Percentiles rank a stretch among this genome's conserved stretches.
phyloP scores from a whole-genome alignment of 2,797 vertebrate genomes.

The Clarias platycephalus region DNA sequence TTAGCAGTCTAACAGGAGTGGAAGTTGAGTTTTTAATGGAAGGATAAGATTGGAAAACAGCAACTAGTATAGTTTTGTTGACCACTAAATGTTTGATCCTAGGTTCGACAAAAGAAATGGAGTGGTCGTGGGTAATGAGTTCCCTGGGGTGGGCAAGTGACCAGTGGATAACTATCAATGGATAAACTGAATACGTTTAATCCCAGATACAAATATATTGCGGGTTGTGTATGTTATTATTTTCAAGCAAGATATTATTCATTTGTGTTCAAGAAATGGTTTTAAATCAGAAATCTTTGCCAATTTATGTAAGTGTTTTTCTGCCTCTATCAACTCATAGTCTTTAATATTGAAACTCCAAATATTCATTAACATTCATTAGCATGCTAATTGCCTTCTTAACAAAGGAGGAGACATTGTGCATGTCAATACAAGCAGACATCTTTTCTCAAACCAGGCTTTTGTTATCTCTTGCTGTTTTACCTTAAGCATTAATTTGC shows the following conservation, averaged over 20 bases:
- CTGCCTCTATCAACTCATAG: background rate
- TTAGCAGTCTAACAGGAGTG: background rate
- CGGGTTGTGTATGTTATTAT: background rate
- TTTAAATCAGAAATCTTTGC: background rate
- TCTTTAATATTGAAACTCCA: background rate
- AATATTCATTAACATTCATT: slow-evolving; percentile 8
- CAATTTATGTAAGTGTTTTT: background rate
- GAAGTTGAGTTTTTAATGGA: background rate
- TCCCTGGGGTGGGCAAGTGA: slow-evolving; percentile 5
- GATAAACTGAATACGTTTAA: background rate
- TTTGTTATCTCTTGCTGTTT: background rate
- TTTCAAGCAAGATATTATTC: background rate
- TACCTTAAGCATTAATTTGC: slow-evolving; percentile 1
- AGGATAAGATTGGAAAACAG: background rate
- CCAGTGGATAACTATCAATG: background rate
- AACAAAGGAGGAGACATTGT: background rate
- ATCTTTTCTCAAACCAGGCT: background rate
- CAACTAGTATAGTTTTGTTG: background rate
- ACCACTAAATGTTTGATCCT: background rate
- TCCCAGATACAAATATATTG: background rate
- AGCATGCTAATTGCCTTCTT: background rate
- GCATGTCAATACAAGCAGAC: background rate
- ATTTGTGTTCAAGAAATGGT: background rate
- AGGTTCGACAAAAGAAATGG: background rate
- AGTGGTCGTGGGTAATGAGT: slow-evolving; percentile 12